Conservation (phyloP, 2,113 vertebrate species). For the Ciconia stormi region DNA sequence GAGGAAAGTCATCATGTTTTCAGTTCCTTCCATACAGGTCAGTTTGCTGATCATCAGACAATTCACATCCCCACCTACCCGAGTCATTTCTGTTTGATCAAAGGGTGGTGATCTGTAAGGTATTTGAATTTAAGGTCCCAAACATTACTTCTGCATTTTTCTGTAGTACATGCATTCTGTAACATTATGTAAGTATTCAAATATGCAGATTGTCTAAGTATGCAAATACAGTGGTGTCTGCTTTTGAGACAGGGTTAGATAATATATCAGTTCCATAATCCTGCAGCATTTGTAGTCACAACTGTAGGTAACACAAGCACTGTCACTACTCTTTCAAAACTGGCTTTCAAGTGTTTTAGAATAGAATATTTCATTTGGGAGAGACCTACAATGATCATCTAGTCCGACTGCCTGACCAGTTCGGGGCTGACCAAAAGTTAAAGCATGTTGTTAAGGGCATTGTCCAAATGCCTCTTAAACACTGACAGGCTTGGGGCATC, state of each 20-base stretch:
- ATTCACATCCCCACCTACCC: fast-evolving
- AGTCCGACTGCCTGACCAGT: background rate
- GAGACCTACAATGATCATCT: background rate
- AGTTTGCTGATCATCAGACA: background rate
- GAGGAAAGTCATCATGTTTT: background rate
- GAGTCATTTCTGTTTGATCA: background rate
- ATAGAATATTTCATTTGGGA: background rate
- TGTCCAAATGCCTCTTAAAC: background rate
- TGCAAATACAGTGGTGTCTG: background rate
- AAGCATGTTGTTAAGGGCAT: background rate
- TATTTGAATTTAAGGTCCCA: background rate
- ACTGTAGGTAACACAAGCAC: background rate
- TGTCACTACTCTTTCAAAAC: background rate
- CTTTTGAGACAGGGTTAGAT: background rate
- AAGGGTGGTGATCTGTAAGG: background rate
- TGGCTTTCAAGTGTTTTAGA: background rate
- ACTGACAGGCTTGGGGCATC: background rate
- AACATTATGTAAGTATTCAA: background rate
- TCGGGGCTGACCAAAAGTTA: background rate
- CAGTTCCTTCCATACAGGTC: background rate
- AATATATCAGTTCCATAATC: background rate
- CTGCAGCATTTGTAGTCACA: background rate
- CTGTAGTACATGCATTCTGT: background rate
- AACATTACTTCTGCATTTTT: background rate
- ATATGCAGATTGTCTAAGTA: background rate